Evolutionary conservation across 2,888 invertebrate genomes (phyloP).

Genomic region (Mythimna impura): DNA sequence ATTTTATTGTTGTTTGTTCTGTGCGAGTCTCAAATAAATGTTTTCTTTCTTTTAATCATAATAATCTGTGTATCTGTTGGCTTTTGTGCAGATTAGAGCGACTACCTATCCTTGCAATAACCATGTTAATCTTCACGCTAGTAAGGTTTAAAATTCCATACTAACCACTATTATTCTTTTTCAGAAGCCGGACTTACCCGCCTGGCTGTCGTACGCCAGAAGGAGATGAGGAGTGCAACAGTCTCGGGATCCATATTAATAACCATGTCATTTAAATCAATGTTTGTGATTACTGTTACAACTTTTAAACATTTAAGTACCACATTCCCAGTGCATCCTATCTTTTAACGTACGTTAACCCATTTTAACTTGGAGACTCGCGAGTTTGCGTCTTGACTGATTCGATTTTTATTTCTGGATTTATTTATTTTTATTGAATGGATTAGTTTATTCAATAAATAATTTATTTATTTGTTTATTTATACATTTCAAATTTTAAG

Average conservation of each 20-base stretch:
- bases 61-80: no score
- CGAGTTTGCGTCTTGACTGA: conserved; percentile 57
- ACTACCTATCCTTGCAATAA: not conserved
- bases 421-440: conserved; percentile 41
- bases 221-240: conserved; percentile 98
- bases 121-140: not conserved
- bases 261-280: conserved; percentile 72
- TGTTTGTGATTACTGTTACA: conserved; percentile 76
- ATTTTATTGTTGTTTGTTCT: no score
- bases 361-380: conserved; percentile 55
- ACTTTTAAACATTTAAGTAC: conserved; percentile 70
- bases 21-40: no score
- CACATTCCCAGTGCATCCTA: conserved; percentile 91
- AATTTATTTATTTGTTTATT: conserved; percentile 24
- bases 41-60: no score
- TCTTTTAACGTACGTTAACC: conserved; percentile 28
- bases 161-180: conserved; percentile 55
- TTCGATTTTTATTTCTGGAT: conserved; percentile 37
- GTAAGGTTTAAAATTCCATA: not conserved
- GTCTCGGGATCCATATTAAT: conserved; percentile 71
- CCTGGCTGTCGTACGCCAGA: conserved; percentile 96
- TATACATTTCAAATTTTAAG: conserved; percentile 4
- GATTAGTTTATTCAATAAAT: conserved; percentile 28
- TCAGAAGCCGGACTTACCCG: conserved; percentile 87
- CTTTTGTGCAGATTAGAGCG: no score